phyloP scores from a whole-genome alignment of 2,113 vertebrate species.

The Amia ocellicauda region DNA sequence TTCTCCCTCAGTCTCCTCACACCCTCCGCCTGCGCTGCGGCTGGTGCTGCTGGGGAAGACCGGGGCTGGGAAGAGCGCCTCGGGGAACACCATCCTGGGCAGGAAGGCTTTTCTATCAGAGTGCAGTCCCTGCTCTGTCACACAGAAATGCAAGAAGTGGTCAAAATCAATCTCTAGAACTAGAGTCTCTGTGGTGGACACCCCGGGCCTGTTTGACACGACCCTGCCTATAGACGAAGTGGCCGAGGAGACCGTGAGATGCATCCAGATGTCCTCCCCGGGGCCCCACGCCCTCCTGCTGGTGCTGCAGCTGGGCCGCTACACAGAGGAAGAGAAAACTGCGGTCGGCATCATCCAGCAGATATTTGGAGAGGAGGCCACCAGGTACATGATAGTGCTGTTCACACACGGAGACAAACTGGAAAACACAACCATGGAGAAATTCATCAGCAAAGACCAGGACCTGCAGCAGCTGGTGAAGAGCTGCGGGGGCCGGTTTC shows the following conservation, averaged over 20 bases:
- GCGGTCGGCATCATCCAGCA: slow-evolving; percentile 14
- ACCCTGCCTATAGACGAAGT: background rate
- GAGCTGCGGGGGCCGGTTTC: background rate
- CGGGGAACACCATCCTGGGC: slow-evolving; percentile 36
- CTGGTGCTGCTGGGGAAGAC: no score
- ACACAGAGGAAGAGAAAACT: slow-evolving; percentile 24
- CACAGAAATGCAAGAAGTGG: slow-evolving; percentile 13
- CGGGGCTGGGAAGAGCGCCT: slow-evolving; percentile 37
- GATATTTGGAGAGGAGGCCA: slow-evolving; percentile 16
- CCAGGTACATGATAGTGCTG: no score
- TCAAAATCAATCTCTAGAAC: background rate
- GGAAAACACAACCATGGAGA: background rate
- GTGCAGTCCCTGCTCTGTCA: slow-evolving; percentile 30
- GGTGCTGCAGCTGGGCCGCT: slow-evolving; percentile 24
- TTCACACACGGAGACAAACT: no score
- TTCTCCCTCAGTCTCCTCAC: no score
- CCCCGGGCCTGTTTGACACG: slow-evolving; percentile 32
- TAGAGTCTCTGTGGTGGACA: slow-evolving; percentile 26
- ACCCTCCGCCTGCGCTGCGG: no score
- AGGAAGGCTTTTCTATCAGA: background rate
- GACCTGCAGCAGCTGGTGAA: background rate
- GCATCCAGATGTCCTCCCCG: no score
- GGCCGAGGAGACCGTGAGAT: background rate
- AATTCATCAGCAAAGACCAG: background rate
- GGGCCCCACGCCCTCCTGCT: no score